Evolutionary conservation across 1,140 invertebrate genomes (phyloP), one percentile per base, ranked within the genome.

Genomic region (Solen grandis): DNA sequence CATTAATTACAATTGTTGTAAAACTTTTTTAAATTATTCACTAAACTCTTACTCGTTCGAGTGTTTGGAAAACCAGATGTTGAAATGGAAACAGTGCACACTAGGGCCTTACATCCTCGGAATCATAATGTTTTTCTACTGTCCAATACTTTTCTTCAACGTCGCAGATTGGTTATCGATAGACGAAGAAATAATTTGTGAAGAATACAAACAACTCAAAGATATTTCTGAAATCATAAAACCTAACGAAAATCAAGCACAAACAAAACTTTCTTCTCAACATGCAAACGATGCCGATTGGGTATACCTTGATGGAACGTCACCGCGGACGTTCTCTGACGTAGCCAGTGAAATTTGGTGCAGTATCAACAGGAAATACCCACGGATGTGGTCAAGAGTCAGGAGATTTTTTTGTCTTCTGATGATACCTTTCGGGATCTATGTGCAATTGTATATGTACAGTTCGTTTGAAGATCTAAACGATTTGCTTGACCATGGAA

Each of bases 31-130:
- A n/a, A n/a, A n/a, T n/a, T n/a, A n/a, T n/a, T n/a, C n/a, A n/a
- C n/a, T n/a, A n/a, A n/a, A n/a, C n/a, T n/a, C n/a, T n/a, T n/a
- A n/a, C n/a, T n/a, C n/a, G n/a, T n/a, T n/a, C n/a, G n/a, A n/a
- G n/a, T n/a, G n/a, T n/a, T n/a, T n/a, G n/a, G n/a, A n/a, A n/a
- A n/a, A n/a, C n/a, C n/a, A n/a, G n/a, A n/a, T n/a, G n/a, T n/a
- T 55, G 22, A 76, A 65, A 41, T 65, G 60, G 74, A 35, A 22
- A 35, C 38, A 63, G 13, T 59, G 63, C 63, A 31, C 33, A 22
- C 27, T 59, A 27, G 63, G 63, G 22, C 74, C 74, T 5, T 76
- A 76, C 57, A 65, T 76, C 27, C 25, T 76, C 25, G 60, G 74
- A 35, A 14, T 76, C 14, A 35, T 65, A 31, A 19, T 76, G 35